These are phyloP conservation scores for Butorides virescens DNA, from an alignment of 2,113 vertebrate genomes.

Conservation along the genomic window DNA sequence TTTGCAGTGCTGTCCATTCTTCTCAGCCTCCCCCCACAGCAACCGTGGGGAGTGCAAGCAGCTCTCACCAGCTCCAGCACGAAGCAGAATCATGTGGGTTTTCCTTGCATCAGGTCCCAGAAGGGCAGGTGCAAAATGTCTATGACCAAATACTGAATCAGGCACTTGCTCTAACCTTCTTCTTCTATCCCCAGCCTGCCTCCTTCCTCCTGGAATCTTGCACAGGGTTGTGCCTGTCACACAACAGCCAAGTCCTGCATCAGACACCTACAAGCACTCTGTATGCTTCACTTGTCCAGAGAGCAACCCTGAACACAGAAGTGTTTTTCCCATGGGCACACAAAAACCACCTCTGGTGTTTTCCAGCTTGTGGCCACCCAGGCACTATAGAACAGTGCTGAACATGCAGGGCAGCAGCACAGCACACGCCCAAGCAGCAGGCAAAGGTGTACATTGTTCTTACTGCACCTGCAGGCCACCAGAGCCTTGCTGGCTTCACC, in stretches of 20 bases:
- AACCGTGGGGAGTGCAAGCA: background rate
- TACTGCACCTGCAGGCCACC: background rate
- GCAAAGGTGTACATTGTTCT: background rate
- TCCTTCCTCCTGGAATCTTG: background rate
- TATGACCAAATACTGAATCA: background rate
- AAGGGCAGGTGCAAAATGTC: background rate
- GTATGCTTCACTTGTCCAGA: background rate
- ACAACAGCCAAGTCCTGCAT: background rate
- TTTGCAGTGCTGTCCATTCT: conserved; percentile 27
- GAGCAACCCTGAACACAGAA: background rate
- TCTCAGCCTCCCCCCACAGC: background rate
- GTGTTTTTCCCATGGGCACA: background rate
- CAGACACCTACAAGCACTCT: background rate
- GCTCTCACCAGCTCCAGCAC: background rate
- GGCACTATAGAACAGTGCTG: background rate
- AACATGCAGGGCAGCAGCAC: background rate
- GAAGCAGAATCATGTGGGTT: background rate
- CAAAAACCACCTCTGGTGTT: background rate
- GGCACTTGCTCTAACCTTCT: background rate
- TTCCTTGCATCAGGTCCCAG: background rate
- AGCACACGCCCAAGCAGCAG: background rate
- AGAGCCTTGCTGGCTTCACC: background rate
- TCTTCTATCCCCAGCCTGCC: background rate
- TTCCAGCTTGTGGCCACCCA: background rate
- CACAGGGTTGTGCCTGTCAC: background rate